These are phyloP conservation scores for Tetanocera ferruginea DNA, from an alignment of 2,888 invertebrate genomes.

Conservation along the genomic window DNA sequence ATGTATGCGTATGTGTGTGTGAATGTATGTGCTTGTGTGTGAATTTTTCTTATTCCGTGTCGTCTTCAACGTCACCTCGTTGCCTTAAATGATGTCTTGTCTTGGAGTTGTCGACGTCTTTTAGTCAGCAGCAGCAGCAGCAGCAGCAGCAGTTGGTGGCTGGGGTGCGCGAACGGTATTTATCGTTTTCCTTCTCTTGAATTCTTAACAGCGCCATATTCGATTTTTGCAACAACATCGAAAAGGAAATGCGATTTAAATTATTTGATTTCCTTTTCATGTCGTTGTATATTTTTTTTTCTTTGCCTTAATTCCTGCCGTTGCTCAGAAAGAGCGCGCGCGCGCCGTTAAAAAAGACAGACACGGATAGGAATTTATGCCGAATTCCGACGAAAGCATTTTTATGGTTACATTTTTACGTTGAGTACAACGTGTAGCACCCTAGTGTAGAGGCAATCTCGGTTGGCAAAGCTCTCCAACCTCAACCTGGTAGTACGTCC, in stretches of 20 bases:
- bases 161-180: background rate
- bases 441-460: no score
- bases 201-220: conserved; percentile 12
- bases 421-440: no score
- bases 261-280: conserved; percentile 58
- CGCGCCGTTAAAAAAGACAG: background rate
- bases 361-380: conserved; percentile 11
- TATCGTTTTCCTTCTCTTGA: background rate
- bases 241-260: conserved; percentile 62
- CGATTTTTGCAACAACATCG: conserved; percentile 10
- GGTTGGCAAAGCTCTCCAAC: conserved; percentile 48
- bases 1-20: background rate
- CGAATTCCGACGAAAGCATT: conserved; percentile 1
- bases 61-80: conserved; percentile 12
- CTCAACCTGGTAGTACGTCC: conserved; percentile 49
- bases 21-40: background rate
- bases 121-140: no score
- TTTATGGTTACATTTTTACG: conserved; percentile 19
- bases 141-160: background rate
- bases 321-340: background rate
- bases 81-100: conserved; percentile 3
- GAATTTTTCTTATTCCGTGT: conserved; percentile 7
- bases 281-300: background rate
- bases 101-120: background rate
- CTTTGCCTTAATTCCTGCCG: background rate